Base-by-base conservation (phyloP, 2,888 invertebrate genomes). In the Caenorhabditis sp. region DNA sequence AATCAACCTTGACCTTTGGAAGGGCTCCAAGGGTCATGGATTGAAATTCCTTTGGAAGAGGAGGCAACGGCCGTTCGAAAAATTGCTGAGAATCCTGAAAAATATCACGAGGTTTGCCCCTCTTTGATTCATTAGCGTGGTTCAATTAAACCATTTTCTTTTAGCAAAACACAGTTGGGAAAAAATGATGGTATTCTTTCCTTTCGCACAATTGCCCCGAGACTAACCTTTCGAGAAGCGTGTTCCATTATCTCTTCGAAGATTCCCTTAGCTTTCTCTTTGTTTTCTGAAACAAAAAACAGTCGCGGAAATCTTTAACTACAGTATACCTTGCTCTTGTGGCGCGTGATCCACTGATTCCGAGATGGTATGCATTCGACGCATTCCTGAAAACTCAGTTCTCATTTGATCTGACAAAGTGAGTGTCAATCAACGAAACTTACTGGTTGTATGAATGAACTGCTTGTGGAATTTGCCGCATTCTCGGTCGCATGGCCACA, bases 211-310 rank as follows among this genome's bases (percentile, higher is more conserved):
- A n/a, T n/a, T n/a, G n/a, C n/a, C n/a, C n/a, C n/a, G n/a, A n/a
- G n/a, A 55, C 28, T 24, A 47, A 82, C 82, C 64, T 82, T 82
- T 40, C 70, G 61, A 11, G 71, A 68, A 0, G 82, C 82, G 44
- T 47, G 61, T 40, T 71, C 67, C 82, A 82, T 82, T 3, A 82
- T 82, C 50, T 77, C 82, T 15, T 82, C 77, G 20, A 82, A 82
- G 0, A 78, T 47, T 3, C 62, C 35, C 50, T 69, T 77, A 13
- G 62, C 55, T 37, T 68, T 56, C 11, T 22, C n/a, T 5, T 11
- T 9, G 50, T 47, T 62, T 32, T 9, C 62, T 64, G 20, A 61
- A 68, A 44, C 26, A 40, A 13, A 18, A n/a, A 32, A 35, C 6
- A 40, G 35, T 32, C 1, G 4, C 20, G 11, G 5, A 11, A 32